These are phyloP conservation scores for Oncorhynchus tshawytscha DNA, from an alignment of 2,113 vertebrate genomes.

Conservation along the genomic window DNA sequence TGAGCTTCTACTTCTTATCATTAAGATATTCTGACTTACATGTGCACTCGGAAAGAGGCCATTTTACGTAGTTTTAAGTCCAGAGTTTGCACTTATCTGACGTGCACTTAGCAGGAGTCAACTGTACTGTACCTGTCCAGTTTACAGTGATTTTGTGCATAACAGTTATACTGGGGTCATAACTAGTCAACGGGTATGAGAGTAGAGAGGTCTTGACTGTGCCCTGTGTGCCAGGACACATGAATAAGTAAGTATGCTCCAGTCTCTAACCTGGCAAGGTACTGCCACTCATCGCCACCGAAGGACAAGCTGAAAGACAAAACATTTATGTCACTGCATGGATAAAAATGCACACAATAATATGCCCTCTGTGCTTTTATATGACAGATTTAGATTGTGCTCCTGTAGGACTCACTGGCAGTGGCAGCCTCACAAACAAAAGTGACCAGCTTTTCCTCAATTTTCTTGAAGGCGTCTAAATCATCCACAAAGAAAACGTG, in stretches of 20 bases:
- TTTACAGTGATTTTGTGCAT: too few relatives aligned
- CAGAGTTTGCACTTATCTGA: too few relatives aligned
- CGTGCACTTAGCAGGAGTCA: too few relatives aligned
- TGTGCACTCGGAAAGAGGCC: too few relatives aligned
- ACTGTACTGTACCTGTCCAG: too few relatives aligned
- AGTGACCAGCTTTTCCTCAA: constrained; percentile 95
- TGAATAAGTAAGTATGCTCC: too few relatives aligned
- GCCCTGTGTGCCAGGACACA: neutral
- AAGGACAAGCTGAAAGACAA: constrained; percentile 83
- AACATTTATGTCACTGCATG: constrained; percentile 10
- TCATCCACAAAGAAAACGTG: constrained; percentile 98
- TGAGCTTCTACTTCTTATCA: too few relatives aligned
- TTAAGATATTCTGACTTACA: too few relatives aligned
- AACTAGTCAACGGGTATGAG: too few relatives aligned
- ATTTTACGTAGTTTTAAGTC: too few relatives aligned
- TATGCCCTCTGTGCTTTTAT: neutral
- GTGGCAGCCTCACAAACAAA: constrained; percentile 96
- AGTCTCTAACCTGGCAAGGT: constrained; percentile 80
- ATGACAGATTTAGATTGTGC: neutral
- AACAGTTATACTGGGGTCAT: too few relatives aligned
- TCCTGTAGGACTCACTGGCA: constrained; percentile 82
- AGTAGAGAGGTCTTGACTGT: neutral
- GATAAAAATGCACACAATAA: neutral
- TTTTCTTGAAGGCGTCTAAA: constrained; percentile 93
- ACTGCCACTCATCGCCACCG: constrained; percentile 84